Conservation (phyloP, 2,888 invertebrate species). For the Torymus tubicola region DNA sequence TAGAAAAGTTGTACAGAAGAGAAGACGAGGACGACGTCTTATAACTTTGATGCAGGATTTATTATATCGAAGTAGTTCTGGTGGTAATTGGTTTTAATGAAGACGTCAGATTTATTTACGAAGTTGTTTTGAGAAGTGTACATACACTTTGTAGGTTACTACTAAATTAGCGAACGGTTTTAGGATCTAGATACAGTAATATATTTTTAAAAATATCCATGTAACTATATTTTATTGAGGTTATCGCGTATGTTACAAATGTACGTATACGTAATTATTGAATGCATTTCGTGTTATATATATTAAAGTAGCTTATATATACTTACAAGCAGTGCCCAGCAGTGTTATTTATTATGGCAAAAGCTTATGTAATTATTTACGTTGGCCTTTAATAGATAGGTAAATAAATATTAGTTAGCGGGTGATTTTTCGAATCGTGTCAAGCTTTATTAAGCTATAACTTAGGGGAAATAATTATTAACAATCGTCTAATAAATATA, state of each 20-base stretch:
- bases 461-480: constrained; percentile 14
- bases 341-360: constrained; percentile 1
- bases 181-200: too few species aligned
- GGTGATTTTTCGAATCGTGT: not conserved
- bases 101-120: too few species aligned
- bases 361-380: not conserved
- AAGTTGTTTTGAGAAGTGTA: not conserved
- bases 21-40: not conserved
- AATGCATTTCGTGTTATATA: too few species aligned
- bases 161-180: too few species aligned
- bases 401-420: not conserved
- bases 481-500: constrained; percentile 12
- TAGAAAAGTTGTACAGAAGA: not conserved
- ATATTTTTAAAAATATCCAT: too few species aligned
- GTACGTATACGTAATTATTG: too few species aligned
- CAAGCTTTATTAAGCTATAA: constrained; percentile 2
- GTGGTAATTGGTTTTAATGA: too few species aligned
- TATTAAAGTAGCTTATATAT: not conserved
- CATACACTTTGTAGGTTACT: too few species aligned
- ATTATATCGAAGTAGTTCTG: too few species aligned
- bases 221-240: too few species aligned
- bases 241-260: too few species aligned
- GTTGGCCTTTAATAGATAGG: constrained; percentile 6
- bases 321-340: not conserved
- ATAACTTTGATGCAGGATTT: too few species aligned